These are phyloP conservation scores for Colaptes auratus DNA, from an alignment of 2,113 vertebrate genomes.

Conservation along the genomic window DNA sequence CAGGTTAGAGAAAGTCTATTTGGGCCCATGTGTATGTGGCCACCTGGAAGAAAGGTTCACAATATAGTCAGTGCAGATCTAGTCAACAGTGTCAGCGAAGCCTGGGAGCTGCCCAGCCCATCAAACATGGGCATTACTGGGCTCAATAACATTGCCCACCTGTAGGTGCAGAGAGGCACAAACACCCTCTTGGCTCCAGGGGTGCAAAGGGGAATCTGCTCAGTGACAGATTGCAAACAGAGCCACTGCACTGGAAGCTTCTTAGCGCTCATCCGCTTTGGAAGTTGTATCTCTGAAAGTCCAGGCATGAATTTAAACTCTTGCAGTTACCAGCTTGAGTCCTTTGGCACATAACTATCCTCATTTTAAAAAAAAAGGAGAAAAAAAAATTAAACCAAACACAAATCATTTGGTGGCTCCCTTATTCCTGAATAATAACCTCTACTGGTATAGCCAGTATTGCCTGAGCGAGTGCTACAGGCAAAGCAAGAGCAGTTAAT, in stretches of 20 bases:
- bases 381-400: too few species aligned
- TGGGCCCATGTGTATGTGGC: rapidly evolving
- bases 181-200: rapidly evolving
- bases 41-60: background rate
- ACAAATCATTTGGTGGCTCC: background rate
- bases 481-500: background rate
- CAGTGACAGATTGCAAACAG: background rate
- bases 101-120: background rate
- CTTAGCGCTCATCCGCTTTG: background rate
- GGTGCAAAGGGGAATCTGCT: background rate
- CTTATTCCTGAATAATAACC: background rate
- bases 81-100: background rate
- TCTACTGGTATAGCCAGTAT: background rate
- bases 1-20: background rate
- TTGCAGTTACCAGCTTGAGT: background rate
- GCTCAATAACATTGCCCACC: background rate
- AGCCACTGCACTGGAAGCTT: background rate
- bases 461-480: background rate
- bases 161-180: background rate
- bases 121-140: background rate
- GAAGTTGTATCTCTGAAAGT: background rate
- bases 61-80: background rate
- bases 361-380: background rate
- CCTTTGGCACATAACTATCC: background rate
- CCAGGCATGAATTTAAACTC: background rate